Evolutionary conservation across 92 coral and sea anemone species (phyloP), one percentile per base, ranked within the genome.

Genomic region (Phenganax stokvisi): DNA sequence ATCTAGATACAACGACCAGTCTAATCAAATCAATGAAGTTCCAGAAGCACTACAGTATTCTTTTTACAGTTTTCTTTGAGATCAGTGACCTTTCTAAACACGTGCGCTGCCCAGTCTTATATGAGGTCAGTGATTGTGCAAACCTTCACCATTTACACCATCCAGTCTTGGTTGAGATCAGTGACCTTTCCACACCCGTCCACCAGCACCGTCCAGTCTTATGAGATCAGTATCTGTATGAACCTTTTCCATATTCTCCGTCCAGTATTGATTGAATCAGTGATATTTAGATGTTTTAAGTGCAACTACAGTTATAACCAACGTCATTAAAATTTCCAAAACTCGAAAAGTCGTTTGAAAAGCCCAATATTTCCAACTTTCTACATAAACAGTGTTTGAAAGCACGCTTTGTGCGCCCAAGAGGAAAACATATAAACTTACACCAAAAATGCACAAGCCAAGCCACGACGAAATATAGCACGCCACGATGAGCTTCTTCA

Each of bases 311-410:
- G 85, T 81, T 10, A 89, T 91, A 30, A 87, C 70, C 30, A 75
- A 59, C 37, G 78, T 74, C 58, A 86, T 81, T 7, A 85, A 13
- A 13, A 87, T 57, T 53, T 91, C 90, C 74, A 87, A 71, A 25
- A 82, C 11, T n/a, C 69, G 54, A n/a, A 57, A 54, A 20, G 81
- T 71, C 12, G 89, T 83, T 31, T 82, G 65, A 10, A 81, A 27
- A 6, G 74, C 81, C 61, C 84, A 91, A 84, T 89, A 83, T 7
- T 75, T 54, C 97, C 92, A 91, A 12, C 71, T 37, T 10, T 66
- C 74, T 12, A 75, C 72, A 30, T 27, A 52, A 27, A 54, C 56
- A 4, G 31, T 15, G 0, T 69, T 60, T 52, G 74, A 47, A 65
- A 89, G 73, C 57, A 83, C 82, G n/a, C 82, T 84, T 60, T 65